Conservation (phyloP, 2,113 vertebrate genomes). For the Girardinichthys multiradiatus region DNA sequence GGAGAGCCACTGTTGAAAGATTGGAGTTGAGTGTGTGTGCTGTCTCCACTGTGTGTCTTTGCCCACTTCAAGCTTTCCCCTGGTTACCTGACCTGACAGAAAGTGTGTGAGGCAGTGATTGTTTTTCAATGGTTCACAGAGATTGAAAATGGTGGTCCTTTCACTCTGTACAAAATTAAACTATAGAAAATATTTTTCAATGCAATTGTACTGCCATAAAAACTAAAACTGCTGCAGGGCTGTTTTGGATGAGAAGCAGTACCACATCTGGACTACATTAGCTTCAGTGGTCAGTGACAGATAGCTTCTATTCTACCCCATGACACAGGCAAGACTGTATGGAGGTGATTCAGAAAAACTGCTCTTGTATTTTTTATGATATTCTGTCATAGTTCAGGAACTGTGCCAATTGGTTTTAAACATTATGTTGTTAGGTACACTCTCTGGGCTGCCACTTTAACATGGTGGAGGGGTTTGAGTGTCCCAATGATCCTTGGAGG, state of each 20-base stretch:
- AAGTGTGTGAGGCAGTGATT: slow-evolving; percentile 37
- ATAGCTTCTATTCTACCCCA: slow-evolving; percentile 32
- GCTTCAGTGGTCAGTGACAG: slow-evolving; percentile 46
- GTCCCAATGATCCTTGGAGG: too few species aligned
- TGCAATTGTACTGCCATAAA: slow-evolving; percentile 11
- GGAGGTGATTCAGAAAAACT: neutral
- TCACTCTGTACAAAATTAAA: slow-evolving; percentile 21
- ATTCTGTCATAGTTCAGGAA: too few species aligned
- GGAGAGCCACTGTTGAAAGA: slow-evolving; percentile 26
- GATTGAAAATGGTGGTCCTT: slow-evolving; percentile 29
- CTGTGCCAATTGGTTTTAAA: too few species aligned
- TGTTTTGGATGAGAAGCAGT: slow-evolving; percentile 19
- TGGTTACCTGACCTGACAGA: slow-evolving; percentile 40
- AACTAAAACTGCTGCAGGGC: slow-evolving; percentile 25
- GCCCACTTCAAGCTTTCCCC: slow-evolving; percentile 13
- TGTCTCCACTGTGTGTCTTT: slow-evolving; percentile 11
- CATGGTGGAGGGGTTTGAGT: too few species aligned
- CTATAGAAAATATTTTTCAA: neutral
- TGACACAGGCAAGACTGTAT: slow-evolving; percentile 28
- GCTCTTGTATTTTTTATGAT: too few species aligned
- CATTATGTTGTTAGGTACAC: too few species aligned
- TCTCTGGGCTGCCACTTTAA: too few species aligned
- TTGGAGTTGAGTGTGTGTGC: neutral
- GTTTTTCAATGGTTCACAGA: slow-evolving; percentile 28
- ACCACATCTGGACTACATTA: slow-evolving; percentile 58